Evolutionary conservation across 2,113 vertebrate species (phyloP), one percentile per base, ranked within the genome.

Genomic region (Rhinichthys klamathensis): DNA sequence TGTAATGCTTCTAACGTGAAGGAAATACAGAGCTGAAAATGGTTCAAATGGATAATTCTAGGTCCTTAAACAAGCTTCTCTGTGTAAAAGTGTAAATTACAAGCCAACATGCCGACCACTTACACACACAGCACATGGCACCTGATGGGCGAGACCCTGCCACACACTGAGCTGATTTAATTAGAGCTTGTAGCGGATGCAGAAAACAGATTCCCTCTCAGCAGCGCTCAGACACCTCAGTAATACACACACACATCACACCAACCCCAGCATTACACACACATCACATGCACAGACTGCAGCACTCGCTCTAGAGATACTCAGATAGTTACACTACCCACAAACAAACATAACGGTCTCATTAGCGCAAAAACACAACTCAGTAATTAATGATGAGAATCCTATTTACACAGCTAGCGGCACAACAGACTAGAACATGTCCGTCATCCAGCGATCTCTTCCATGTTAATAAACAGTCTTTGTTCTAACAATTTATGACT

Each of bases 201-300:
- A 61, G 87, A 77, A 56, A 80, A 87, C 81, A 89, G 83, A 91
- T 84, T 87, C 85, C 60, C 82, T 91, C 85, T 85, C 79, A 85
- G 88, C 74, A 80, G 87, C 81, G 86, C 70, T 82, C 86, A 41
- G 74, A 87, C 77, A 75, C 65, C 87, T 88, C 63, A 83, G 25
- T 49, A 69, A 38, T 38, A 38, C 32, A 41, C 41, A 41, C 41
- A 41, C 41, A 41, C 9, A 41, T 15, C 49, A 13, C 32, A 54
- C 41, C 41, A 41, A 75, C 65, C 87, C 87, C 61, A 82, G 25
- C 51, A 69, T 58, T 18, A 56, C 41, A 82, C 61, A 38, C 81
- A 72, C 30, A 25, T 15, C 49, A 13, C 32, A 54, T 7, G 54
- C 73, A 89, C 82, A 89, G 87, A 84, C 81, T 60, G 27, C 25